Percentiles rank a stretch among this genome's conserved stretches.
phyloP scores from a whole-genome alignment of 2,113 vertebrate genomes.

The Otolemur garnettii region DNA sequence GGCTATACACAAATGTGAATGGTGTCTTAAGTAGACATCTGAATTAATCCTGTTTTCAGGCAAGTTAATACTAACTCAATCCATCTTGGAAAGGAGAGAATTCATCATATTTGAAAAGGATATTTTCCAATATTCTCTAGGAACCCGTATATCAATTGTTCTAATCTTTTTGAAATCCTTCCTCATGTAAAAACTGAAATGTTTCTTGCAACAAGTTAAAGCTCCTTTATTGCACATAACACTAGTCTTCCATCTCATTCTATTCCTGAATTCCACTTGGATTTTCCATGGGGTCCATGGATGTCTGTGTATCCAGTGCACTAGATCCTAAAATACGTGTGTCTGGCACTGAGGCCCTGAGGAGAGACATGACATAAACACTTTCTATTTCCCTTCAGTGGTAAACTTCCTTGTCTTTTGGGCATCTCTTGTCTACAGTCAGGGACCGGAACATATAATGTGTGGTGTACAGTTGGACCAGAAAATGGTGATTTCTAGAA shows the following conservation, averaged over 20 bases:
- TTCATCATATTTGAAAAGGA: neutral
- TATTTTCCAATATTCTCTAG: neutral
- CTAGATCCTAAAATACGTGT: neutral
- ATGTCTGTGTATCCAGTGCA: neutral
- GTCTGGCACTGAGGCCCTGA: neutral
- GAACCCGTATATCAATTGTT: neutral
- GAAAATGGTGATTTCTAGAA: constrained; percentile 58
- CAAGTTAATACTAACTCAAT: neutral
- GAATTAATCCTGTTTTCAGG: constrained; percentile 14
- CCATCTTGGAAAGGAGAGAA: constrained; percentile 5
- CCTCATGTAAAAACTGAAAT: neutral
- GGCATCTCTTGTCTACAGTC: neutral
- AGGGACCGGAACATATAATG: neutral
- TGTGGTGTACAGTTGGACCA: neutral
- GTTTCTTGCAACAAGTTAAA: constrained; percentile 24
- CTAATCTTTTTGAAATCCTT: neutral
- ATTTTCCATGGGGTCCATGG: neutral
- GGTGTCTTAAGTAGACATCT: neutral
- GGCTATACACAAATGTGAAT: neutral
- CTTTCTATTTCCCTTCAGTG: neutral
- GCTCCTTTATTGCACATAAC: neutral
- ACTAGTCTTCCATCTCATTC: neutral
- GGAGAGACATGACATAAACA: constrained; percentile 14
- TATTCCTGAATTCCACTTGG: neutral
- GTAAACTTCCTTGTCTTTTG: neutral